A percentile compares a stretch with the other conserved stretches of the same genome.
Conservation (phyloP, 2,797 vertebrate species). For the Lepilemur septentrionalis region DNA sequence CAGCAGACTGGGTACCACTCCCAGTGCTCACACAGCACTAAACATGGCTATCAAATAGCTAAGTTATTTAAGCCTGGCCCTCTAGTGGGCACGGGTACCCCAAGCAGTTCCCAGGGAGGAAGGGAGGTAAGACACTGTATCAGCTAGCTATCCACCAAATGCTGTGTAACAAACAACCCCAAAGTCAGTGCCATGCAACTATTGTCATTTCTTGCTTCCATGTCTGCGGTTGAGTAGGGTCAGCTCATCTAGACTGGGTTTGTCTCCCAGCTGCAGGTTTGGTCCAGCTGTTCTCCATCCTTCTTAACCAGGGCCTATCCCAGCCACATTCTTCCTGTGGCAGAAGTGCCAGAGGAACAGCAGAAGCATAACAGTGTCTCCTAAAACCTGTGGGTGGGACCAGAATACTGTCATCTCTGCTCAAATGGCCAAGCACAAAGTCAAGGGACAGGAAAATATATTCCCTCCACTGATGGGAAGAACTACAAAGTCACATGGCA, state of each 20-base stretch:
- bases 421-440: not conserved
- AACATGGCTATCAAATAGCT: no score
- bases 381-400: not conserved
- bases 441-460: not conserved
- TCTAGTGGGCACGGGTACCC: not conserved
- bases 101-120: no score
- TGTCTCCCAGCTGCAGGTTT: not conserved
- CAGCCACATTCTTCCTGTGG: fast-evolving
- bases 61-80: no score
- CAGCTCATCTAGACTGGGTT: not conserved
- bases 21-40: not conserved
- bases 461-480: fast-evolving
- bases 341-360: not conserved
- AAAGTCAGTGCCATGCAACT: fast-evolving
- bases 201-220: fast-evolving
- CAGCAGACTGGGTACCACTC: not conserved
- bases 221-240: not conserved
- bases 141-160: not conserved
- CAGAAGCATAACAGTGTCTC: fast-evolving
- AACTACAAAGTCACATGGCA: not conserved
- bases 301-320: not conserved
- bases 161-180: not conserved
- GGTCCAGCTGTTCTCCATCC: no score
- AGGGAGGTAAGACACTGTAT: not conserved
- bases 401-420: not conserved